Base-by-base conservation (phyloP, 2,113 vertebrate genomes). In the Turdus rufiventris region DNA sequence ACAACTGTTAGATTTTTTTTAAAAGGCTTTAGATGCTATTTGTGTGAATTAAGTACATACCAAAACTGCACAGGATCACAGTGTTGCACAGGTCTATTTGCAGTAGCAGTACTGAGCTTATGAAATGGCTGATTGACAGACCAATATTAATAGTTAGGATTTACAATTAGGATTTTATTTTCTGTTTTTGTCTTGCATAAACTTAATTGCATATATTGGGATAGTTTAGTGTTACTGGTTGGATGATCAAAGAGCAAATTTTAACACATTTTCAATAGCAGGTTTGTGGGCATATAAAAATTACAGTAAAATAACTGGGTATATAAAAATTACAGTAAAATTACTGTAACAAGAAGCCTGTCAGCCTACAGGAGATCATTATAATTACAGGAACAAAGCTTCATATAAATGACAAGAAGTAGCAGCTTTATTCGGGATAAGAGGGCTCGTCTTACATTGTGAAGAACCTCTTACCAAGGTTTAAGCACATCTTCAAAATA, bases 41-140 rank as follows among this genome's bases (percentile, higher is more conserved):
- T n/a, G 1, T 50, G 28, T 48, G 11, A 36, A 1, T 76, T 20
- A 34, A n/a, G 28, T 53, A 14, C 5, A 0, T 68, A 6, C 3
- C n/a, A 9, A 18, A 53, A 14, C 21, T 65, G 43, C 8, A 18
- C 33, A n/a, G 36, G 8, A 34, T 51, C 9, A n/a, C 10, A 25
- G 7, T 60, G 45, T 67, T 34, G 11, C 20, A 68, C 47, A 34
- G 8, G 14, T 36, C 10, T 56, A 5, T 58, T 87, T 53, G 14
- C 20, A 6, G 7, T 63, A 29, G 25, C 26, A n/a, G 10, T 62
- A 29, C 31, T n/a, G 47, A 80, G 47, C 23, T 62, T 1, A 1
- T 83, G n/a, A 83, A 68, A 34, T 57, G 38, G 11, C 38, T 58
- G 33, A 33, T 19, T 54, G 47, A 50, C 25, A 38, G 25, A 31